Conservation (phyloP, 2,797 vertebrate species). For the Emys orbicularis region DNA sequence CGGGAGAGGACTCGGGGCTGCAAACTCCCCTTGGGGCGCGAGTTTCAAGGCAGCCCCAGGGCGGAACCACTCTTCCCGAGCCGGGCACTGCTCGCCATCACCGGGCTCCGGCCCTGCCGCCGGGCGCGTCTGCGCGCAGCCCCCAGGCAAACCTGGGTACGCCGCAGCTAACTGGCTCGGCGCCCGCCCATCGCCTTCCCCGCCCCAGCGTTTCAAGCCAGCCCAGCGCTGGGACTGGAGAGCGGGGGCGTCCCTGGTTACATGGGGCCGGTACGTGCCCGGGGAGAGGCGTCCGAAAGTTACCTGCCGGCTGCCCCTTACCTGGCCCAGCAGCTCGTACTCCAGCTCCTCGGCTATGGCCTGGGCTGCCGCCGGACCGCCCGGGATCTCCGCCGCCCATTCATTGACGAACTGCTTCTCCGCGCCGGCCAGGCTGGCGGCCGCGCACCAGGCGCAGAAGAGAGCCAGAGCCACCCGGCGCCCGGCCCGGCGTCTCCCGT, state of each 20-base stretch:
- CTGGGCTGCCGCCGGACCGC: conserved; percentile 87
- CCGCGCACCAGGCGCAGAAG: conserved; percentile 75
- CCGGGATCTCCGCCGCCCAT: conserved; percentile 96
- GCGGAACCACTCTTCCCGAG: background rate
- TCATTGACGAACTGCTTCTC: conserved; percentile 95
- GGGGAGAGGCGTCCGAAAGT: conserved; percentile 37
- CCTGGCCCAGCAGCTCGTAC: conserved; percentile 95
- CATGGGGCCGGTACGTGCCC: too few species aligned
- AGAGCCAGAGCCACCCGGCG: conserved; percentile 83
- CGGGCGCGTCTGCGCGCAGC: background rate
- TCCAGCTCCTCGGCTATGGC: conserved; percentile 91
- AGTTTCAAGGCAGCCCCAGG: background rate
- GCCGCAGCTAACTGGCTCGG: background rate
- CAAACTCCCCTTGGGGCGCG: background rate
- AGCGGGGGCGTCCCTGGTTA: too few species aligned
- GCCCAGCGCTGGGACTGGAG: too few species aligned
- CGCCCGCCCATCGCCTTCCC: too few species aligned
- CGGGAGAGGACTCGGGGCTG: background rate
- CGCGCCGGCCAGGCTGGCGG: conserved; percentile 65
- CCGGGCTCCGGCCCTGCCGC: too few species aligned
- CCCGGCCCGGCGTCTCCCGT: conserved; percentile 80
- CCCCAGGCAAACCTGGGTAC: background rate
- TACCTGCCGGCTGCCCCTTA: conserved; percentile 76
- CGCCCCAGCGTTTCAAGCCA: too few species aligned
- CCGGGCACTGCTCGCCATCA: background rate